Evolutionary conservation across 1,140 invertebrate species (phyloP), one percentile per base, ranked within the genome.

Genomic region (Drosophila sulfurigaster): DNA sequence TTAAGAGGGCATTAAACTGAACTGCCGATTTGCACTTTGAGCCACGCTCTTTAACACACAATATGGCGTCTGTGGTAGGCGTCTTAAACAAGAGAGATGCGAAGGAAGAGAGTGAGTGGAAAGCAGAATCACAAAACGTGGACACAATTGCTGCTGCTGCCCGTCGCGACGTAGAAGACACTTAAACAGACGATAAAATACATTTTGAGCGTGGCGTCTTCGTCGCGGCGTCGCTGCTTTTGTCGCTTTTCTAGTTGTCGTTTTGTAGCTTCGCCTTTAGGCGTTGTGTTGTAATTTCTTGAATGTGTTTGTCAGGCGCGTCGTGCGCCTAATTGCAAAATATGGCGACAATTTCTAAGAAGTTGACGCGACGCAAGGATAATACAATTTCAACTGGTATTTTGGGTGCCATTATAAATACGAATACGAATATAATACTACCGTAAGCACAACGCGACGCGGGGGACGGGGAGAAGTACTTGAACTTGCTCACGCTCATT

Each of bases 371-470:
- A 48, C 30, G 54, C 56, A 60, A 58, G 85, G 76, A 91, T 91
- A 91, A 91, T 91, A 91, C 87, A 89, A 91, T 89, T 91, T 91
- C 82, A 70, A 86, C 78, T 85, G 79, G 71, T 69, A 82, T 87
- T 86, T 87, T 75, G 54, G 67, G 67, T 70, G 78, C 48, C 58
- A 70, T 83, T 81, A 75, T 89, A 88, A 78, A 83, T 82, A 87
- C 41, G 41, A 78, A 83, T 82, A 87, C 41, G 41, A 43, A 13
- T 73, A 69, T 58, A 41, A 51, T 15, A 43, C 5, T n/a, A 16
- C 20, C 8, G 6, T 16, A 16, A 7, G 35, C 10, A 32, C 0
- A n/a, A 25, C 20, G 20, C 3, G 3, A 3, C 20, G 20, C 20
- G 25, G 13, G 69, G 7, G 16, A 3, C 16, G 48, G 6, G 3